Evolutionary conservation across 2,888 invertebrate species (phyloP).

Genomic region (Ophion costatus): DNA sequence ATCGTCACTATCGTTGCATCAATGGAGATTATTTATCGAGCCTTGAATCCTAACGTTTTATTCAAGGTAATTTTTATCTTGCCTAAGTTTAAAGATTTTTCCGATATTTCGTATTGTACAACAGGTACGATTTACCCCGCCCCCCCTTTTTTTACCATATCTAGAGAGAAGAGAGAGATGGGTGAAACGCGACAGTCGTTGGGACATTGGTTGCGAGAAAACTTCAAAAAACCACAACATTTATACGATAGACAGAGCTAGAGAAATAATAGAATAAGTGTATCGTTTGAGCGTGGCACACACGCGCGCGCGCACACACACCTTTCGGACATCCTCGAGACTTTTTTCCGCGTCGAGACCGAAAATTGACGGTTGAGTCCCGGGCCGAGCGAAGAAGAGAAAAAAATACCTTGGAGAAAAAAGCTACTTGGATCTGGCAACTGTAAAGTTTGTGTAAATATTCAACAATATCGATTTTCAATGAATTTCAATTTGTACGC

Average conservation of each 20-base stretch:
- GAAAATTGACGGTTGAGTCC: neutral
- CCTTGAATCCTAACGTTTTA: neutral
- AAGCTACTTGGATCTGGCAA: conserved; percentile 46
- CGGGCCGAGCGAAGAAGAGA: neutral
- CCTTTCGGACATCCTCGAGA: neutral
- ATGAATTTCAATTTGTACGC: conserved; percentile 32
- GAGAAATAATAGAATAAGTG: neutral
- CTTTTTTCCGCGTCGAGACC: conserved; percentile 6
- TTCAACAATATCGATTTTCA: conserved; percentile 45
- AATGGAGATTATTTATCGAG: conserved; percentile 28
- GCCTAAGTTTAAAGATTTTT: conserved; percentile 1
- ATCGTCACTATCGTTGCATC: conserved; percentile 43
- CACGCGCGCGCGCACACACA: neutral
- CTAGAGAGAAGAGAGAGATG: neutral
- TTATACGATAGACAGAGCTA: neutral
- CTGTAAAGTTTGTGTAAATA: conserved; percentile 68
- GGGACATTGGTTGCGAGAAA: neutral
- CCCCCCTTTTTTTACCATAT: neutral
- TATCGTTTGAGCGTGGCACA: conserved; percentile 21
- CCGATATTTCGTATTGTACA: conserved; percentile 20
- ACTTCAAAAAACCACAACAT: too few species aligned
- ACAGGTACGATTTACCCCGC: conserved; percentile 3
- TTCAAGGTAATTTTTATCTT: conserved; percentile 58
- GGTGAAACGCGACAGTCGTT: neutral
- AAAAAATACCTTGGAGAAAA: neutral